A percentile compares a stretch with the other conserved stretches of the same genome.
These are phyloP conservation scores for Taurulus bubalis DNA, from an alignment of 2,113 vertebrate species.

Conservation along the genomic window DNA sequence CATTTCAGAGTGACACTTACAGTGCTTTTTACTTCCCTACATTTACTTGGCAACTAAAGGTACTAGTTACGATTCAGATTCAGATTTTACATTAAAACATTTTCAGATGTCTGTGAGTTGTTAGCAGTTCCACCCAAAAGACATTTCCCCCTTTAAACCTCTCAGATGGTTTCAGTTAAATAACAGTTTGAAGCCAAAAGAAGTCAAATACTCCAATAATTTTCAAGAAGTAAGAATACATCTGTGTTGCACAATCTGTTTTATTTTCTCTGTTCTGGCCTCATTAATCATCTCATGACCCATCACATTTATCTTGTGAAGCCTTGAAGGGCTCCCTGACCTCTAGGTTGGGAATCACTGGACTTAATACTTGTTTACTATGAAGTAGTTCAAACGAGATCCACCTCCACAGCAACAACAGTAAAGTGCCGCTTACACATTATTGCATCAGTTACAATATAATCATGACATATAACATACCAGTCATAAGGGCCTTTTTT, in stretches of 20 bases:
- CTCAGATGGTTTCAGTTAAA: slow-evolving; percentile 6
- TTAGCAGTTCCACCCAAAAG: not conserved
- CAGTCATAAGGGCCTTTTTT: not conserved
- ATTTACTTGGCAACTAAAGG: not conserved
- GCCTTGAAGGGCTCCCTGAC: not conserved
- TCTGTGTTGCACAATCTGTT: not conserved
- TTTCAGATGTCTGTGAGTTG: not conserved
- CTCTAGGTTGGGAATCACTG: not conserved
- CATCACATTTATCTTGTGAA: not conserved
- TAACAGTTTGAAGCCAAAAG: not conserved
- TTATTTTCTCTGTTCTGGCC: not conserved
- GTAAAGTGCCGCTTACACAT: not conserved
- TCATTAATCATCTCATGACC: not conserved
- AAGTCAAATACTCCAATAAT: not conserved
- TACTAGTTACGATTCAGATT: not conserved
- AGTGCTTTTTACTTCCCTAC: not conserved
- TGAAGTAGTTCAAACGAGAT: not conserved
- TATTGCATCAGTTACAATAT: not conserved
- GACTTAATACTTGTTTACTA: not conserved
- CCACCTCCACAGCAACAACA: not conserved
- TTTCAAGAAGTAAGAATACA: not conserved
- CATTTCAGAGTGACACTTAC: not conserved
- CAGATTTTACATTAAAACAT: not conserved
- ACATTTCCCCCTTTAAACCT: not conserved
- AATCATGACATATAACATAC: not conserved